phyloP scores from a whole-genome alignment of 2,888 invertebrate genomes.

The Stenodera caucasica region DNA sequence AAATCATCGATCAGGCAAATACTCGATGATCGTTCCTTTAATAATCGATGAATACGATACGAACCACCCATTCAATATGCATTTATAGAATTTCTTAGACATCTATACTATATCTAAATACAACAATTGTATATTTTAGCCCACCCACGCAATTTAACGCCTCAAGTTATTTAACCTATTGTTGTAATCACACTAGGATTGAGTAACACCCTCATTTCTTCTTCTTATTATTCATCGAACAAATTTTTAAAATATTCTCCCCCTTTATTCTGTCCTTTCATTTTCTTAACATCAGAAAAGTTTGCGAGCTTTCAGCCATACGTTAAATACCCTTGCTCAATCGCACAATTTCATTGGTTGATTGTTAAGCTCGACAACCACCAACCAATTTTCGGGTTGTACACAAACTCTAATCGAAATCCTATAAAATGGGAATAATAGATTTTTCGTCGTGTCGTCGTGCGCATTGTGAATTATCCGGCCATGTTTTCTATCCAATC shows the following conservation, averaged over 20 bases:
- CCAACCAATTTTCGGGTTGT: neutral
- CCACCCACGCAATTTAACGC: slow-evolving; percentile 45
- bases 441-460: neutral
- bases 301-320: neutral
- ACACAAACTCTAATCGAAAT: slow-evolving; percentile 1
- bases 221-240: neutral
- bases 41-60: slow-evolving; percentile 6
- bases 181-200: slow-evolving; percentile 44
- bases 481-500: neutral
- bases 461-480: neutral
- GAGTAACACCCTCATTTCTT: slow-evolving; percentile 40
- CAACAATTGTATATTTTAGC: slow-evolving; percentile 46
- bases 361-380: neutral
- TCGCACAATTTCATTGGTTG: slow-evolving; percentile 1
- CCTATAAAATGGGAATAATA: neutral
- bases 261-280: neutral
- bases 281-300: neutral
- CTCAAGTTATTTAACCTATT: slow-evolving; percentile 50
- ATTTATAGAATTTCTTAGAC: slow-evolving; percentile 7
- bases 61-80: slow-evolving; percentile 3
- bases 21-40: neutral
- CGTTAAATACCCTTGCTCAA: neutral
- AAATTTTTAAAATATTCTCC: neutral
- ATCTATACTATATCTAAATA: slow-evolving; percentile 28
- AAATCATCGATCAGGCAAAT: slow-evolving; percentile 1